Evolutionary conservation across 2,888 invertebrate species (phyloP).

Genomic region (Galerucella calmariensis): DNA sequence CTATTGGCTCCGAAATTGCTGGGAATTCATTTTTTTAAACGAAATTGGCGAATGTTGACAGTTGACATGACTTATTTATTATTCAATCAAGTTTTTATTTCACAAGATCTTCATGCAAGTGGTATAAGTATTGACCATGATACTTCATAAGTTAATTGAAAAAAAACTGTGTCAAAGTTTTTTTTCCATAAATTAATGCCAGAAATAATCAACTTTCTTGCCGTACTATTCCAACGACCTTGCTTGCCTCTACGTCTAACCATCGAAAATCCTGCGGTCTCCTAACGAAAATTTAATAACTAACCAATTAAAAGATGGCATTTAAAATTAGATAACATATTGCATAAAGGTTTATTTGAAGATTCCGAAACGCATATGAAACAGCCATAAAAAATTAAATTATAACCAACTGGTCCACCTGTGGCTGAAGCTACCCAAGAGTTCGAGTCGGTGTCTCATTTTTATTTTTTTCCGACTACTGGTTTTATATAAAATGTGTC

Average conservation of each 20-base stretch:
- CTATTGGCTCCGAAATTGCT: too few species aligned
- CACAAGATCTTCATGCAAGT: too few species aligned
- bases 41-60: too few species aligned
- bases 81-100: too few species aligned
- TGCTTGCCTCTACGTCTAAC: not conserved
- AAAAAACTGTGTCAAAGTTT: not conserved
- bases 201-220: too few species aligned
- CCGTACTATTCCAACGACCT: not conserved
- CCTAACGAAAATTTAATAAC: slow-evolving; percentile 37
- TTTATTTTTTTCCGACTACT: slow-evolving; percentile 63
- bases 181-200: not conserved
- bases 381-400: slow-evolving; percentile 55
- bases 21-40: too few species aligned
- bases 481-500: slow-evolving; percentile 65
- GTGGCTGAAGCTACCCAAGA: slow-evolving; percentile 46
- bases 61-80: too few species aligned
- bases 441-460: slow-evolving; percentile 46
- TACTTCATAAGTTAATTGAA: not conserved
- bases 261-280: slow-evolving; percentile 8
- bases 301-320: slow-evolving; percentile 43
- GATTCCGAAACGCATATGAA: slow-evolving; percentile 56
- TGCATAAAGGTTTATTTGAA: slow-evolving; percentile 54
- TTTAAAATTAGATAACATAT: slow-evolving; percentile 52
- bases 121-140: too few species aligned
- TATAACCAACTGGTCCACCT: slow-evolving; percentile 54